These are phyloP conservation scores for Alaudala cheleensis DNA, from an alignment of 2,113 vertebrate genomes.

Conservation along the genomic window DNA sequence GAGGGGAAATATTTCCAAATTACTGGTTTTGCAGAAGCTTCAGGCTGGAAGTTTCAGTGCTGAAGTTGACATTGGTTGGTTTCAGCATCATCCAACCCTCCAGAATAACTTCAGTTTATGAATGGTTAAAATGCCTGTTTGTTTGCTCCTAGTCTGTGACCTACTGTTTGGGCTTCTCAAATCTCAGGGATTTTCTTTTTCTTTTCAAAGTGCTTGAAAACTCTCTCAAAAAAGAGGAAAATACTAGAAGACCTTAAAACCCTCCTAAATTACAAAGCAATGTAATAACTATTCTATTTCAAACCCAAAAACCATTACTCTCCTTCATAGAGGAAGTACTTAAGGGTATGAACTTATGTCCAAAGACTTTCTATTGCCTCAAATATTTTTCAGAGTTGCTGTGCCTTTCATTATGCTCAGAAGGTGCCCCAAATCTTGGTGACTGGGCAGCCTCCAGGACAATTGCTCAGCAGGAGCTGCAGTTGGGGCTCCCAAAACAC, in stretches of 20 bases:
- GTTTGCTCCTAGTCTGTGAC: background rate
- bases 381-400: background rate
- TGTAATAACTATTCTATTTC: background rate
- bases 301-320: background rate
- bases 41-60: background rate
- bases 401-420: background rate
- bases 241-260: background rate
- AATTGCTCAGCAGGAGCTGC: background rate
- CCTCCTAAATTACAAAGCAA: background rate
- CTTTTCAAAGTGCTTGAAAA: background rate
- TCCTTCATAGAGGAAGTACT: background rate
- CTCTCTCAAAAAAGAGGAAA: background rate
- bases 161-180: background rate
- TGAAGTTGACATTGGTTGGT: background rate
- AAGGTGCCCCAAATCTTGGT: background rate
- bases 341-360: accelerated
- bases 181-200: background rate
- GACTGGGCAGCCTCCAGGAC: background rate
- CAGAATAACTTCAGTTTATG: background rate
- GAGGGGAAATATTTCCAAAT: background rate
- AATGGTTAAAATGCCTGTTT: background rate
- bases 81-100: background rate
- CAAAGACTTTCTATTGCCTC: background rate
- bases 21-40: background rate
- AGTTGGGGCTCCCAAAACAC: background rate